phyloP scores from a whole-genome alignment of 2,888 invertebrate genomes.

The Amblyjoppa fuscipennis region DNA sequence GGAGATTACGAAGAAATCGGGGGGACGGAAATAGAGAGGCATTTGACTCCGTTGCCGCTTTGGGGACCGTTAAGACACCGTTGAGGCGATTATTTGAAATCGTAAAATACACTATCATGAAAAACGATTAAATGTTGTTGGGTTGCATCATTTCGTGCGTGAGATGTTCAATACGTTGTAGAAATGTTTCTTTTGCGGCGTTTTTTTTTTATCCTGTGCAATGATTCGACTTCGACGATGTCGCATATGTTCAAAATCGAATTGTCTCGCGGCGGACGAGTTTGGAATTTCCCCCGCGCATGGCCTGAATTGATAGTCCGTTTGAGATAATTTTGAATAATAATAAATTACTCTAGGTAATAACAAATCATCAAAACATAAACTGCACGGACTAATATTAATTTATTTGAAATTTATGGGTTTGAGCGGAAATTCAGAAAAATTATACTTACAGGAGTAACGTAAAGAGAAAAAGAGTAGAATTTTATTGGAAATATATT shows the following conservation, averaged over 20 bases:
- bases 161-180: not conserved
- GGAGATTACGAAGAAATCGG: not conserved
- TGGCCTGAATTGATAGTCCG: too few species aligned
- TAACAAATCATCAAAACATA: too few species aligned
- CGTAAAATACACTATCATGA: not conserved
- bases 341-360: too few species aligned
- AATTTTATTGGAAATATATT: conserved; percentile 49
- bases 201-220: not conserved
- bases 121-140: not conserved
- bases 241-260: not conserved
- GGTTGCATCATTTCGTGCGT: not conserved
- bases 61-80: not conserved
- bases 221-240: not conserved
- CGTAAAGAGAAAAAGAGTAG: not conserved
- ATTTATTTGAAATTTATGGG: not conserved
- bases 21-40: not conserved
- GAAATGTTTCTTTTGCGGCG: not conserved
- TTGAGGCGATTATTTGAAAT: not conserved
- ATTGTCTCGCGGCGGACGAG: not conserved
- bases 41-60: conserved; percentile 23
- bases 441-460: not conserved
- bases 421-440: not conserved
- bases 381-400: not conserved
- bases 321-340: too few species aligned
- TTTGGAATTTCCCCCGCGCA: not conserved